Evolutionary conservation across 2,888 invertebrate genomes (phyloP).

Genomic region (Cephus pygmeus): DNA sequence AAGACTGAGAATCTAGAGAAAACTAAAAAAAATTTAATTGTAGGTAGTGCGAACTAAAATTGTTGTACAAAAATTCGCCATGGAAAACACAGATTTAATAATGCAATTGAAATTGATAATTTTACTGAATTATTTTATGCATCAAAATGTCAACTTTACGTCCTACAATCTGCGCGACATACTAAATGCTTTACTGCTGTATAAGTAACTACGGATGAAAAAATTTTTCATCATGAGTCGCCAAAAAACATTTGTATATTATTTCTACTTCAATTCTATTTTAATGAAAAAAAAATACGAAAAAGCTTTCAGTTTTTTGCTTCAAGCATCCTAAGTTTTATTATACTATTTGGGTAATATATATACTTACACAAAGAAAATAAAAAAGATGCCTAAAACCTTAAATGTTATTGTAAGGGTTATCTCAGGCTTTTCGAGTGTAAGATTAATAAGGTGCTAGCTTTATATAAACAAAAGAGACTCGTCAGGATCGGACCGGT

Average conservation of each 20-base stretch:
- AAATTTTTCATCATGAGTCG: too few species aligned
- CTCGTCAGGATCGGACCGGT: background rate
- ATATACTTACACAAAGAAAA: background rate
- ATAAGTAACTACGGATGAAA: too few species aligned
- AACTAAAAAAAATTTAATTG: background rate
- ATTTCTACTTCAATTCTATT: too few species aligned
- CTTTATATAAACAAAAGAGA: background rate
- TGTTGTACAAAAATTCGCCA: background rate
- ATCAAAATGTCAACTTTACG: too few species aligned
- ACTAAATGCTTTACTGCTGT: too few species aligned
- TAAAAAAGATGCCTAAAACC: background rate
- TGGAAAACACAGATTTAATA: too few species aligned
- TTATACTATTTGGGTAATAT: background rate
- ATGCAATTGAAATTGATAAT: too few species aligned
- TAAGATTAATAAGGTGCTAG: background rate
- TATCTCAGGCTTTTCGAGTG: background rate
- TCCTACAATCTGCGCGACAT: too few species aligned
- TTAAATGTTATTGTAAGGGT: background rate
- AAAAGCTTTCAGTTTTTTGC: background rate
- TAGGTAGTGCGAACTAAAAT: background rate
- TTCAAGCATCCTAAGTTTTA: background rate
- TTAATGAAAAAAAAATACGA: too few species aligned
- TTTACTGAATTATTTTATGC: too few species aligned
- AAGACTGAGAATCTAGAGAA: background rate
- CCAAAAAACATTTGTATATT: too few species aligned